Percentiles rank a stretch among this genome's conserved stretches.
Conservation (phyloP, 2,797 vertebrate species). For the Pseudochaenichthys georgianus region DNA sequence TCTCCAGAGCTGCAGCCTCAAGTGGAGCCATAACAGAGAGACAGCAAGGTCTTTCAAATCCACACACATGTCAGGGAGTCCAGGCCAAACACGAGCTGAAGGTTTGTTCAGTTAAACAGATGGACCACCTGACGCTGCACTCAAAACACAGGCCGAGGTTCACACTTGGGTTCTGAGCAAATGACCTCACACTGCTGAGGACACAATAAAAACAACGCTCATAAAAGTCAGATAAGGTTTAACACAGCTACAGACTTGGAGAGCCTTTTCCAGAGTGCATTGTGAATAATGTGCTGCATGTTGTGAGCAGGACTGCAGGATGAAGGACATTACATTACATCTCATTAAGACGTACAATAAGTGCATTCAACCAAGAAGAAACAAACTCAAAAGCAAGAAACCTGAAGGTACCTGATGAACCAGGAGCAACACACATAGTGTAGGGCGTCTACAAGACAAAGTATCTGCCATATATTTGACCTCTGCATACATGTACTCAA, state of each 20-base stretch:
- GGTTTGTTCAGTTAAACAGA: slow-evolving; percentile 46
- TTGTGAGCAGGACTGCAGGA: neutral
- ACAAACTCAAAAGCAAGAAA: too few species aligned
- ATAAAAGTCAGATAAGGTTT: slow-evolving; percentile 11
- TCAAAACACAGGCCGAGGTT: slow-evolving; percentile 44
- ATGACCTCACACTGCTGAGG: slow-evolving; percentile 16
- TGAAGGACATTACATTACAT: too few species aligned
- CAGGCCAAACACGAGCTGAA: slow-evolving; percentile 33
- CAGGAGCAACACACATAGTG: neutral
- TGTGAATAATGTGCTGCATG: neutral
- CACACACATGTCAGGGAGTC: slow-evolving; percentile 28
- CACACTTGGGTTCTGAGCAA: slow-evolving; percentile 12
- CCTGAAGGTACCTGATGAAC: neutral
- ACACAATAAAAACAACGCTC: slow-evolving; percentile 26
- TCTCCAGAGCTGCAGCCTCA: slow-evolving; percentile 62
- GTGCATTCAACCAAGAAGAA: too few species aligned
- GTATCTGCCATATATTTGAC: too few species aligned
- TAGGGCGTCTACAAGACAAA: neutral
- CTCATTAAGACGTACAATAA: too few species aligned
- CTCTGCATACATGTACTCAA: neutral
- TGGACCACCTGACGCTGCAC: slow-evolving; percentile 55
- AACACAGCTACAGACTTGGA: slow-evolving; percentile 14
- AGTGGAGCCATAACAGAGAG: slow-evolving; percentile 37
- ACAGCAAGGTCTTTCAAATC: slow-evolving; percentile 24
- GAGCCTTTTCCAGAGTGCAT: neutral